Evolutionary conservation across 2,797 vertebrate species (phyloP).

Genomic region (Galagoides demidoff): DNA sequence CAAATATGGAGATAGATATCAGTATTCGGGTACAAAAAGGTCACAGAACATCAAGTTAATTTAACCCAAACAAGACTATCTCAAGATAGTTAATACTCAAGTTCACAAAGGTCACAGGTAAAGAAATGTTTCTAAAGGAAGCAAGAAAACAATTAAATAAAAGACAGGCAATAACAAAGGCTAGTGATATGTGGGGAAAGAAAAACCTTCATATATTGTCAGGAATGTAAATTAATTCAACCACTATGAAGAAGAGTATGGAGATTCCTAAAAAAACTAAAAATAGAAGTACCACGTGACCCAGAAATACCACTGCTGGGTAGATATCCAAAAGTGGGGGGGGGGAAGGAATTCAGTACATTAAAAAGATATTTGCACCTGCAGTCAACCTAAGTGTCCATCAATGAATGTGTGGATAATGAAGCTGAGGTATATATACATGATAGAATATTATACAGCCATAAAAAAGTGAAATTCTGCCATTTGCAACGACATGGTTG

Average conservation of each 20-base stretch:
- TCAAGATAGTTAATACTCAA: too few species aligned
- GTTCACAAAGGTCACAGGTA: too few species aligned
- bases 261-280: background rate
- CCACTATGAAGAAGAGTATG: background rate
- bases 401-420: background rate
- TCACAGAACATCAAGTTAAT: too few species aligned
- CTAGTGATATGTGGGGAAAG: background rate
- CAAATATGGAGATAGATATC: too few species aligned
- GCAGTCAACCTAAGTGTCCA: background rate
- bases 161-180: background rate
- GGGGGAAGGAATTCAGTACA: background rate
- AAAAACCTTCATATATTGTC: background rate
- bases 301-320: background rate
- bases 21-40: too few species aligned
- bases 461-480: background rate
- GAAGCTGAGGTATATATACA: background rate
- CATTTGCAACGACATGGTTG: background rate
- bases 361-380: background rate
- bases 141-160: background rate
- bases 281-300: background rate
- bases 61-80: too few species aligned
- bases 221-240: background rate
- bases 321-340: background rate
- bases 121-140: background rate
- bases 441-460: background rate